These are phyloP conservation scores for Phymorhynchus buccinoides DNA, from an alignment of 1,140 invertebrate species.

Conservation along the genomic window DNA sequence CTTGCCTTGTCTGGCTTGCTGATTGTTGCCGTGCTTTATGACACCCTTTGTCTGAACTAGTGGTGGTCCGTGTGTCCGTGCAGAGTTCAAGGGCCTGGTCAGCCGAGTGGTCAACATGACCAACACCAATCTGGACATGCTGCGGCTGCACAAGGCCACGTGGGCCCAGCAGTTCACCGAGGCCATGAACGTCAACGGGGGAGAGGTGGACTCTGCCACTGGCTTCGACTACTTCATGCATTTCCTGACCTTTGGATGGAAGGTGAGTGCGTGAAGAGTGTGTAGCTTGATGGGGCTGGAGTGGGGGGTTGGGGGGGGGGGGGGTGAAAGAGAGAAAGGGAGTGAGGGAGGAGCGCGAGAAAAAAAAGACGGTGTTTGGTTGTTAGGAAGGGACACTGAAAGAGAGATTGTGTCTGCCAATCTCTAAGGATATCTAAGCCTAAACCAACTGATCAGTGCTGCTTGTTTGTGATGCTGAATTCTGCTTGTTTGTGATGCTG, in stretches of 20 bases:
- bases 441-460: too few species aligned
- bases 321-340: not conserved
- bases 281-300: not conserved
- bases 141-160: slow-evolving; percentile 77
- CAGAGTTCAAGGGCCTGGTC: slow-evolving; percentile 79
- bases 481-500: too few species aligned
- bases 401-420: too few species aligned
- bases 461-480: too few species aligned
- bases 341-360: not conserved
- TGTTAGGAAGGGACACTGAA: too few species aligned
- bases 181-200: slow-evolving; percentile 80
- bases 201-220: slow-evolving; percentile 78
- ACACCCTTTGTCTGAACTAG: too few species aligned
- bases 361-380: too few species aligned
- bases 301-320: not conserved
- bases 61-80: not conserved
- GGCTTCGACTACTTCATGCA: slow-evolving; percentile 75
- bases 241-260: slow-evolving; percentile 71
- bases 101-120: slow-evolving; percentile 77
- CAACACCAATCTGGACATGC: slow-evolving; percentile 77
- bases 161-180: slow-evolving; percentile 78
- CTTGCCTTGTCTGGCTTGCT: too few species aligned
- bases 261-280: slow-evolving; percentile 61
- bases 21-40: too few species aligned
- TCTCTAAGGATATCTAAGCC: too few species aligned